These are phyloP conservation scores for Bombus terrestris DNA, from an alignment of 1,140 invertebrate species.

Conservation along the genomic window DNA sequence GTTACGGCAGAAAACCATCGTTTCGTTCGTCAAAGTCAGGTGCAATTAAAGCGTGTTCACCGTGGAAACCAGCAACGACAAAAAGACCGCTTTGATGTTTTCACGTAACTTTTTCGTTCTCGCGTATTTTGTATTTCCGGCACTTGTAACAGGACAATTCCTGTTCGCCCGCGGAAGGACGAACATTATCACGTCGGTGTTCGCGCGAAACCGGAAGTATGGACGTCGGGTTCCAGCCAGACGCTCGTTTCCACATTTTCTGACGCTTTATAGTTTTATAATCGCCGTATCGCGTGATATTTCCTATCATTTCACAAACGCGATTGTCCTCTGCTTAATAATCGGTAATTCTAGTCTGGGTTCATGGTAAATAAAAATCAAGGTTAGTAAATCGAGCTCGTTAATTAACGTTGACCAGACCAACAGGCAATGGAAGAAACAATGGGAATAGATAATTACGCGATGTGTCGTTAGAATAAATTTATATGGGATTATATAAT, in stretches of 20 bases:
- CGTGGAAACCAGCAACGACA: not conserved
- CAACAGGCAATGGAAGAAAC: not conserved
- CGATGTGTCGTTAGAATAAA: not conserved
- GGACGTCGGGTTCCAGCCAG: not conserved
- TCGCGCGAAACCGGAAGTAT: slow-evolving; percentile 28
- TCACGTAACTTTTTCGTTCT: not conserved
- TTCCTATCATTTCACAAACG: not conserved
- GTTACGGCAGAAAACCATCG: too few relatives aligned
- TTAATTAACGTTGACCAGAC: too few relatives aligned
- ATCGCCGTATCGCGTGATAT: not conserved
- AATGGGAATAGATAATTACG: not conserved
- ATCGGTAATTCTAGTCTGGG: not conserved
- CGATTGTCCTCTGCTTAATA: not conserved
- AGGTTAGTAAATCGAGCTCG: not conserved
- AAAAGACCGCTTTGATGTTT: not conserved
- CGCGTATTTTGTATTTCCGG: slow-evolving; percentile 5
- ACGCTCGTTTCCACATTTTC: not conserved
- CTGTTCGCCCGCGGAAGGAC: not conserved
- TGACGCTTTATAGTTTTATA: not conserved
- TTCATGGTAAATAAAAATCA: not conserved
- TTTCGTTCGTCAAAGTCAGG: not conserved
- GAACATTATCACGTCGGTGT: not conserved
- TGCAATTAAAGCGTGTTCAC: not conserved
- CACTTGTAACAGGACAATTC: slow-evolving; percentile 26
- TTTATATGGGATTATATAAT: not conserved